Base-by-base conservation (phyloP, 2,888 invertebrate species). In the Acrobasis suavella region DNA sequence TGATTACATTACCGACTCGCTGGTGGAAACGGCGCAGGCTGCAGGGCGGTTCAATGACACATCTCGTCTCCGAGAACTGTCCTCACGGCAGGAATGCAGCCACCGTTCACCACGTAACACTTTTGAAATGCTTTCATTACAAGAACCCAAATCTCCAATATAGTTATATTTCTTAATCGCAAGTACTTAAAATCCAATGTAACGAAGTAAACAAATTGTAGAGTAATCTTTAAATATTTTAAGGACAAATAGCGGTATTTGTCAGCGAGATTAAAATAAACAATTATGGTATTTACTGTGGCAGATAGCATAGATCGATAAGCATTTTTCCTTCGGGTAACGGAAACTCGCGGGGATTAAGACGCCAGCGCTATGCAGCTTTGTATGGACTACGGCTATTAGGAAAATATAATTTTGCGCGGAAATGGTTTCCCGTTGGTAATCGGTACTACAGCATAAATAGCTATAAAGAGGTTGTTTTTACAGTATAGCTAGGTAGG, bases 11-110 rank as follows among this genome's bases (percentile, higher is more conserved):
- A 83, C 77, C 80, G 69, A 76, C 74, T 77, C 80, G 77, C 73
- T 81, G 77, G 76, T 85, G 84, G 85, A 86, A 87, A 80, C 83
- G 73, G 78, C 74, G 79, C 81, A 80, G 78, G 82, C 81, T 72
- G 82, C 81, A 80, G 77, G 80, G 74, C 77, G 78, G 90, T 89
- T 90, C 90, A 88, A 83, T 82, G 89, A 89, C 89, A 85, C 85
- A 76, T 65, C 72, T 76, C 75, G 80, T 76, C 81, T 73, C 74
- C 69, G 75, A 72, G 77, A 77, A 77, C 78, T 78, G 76, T 77
- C 74, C 78, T 76, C 76, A 76, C 74, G 75, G 72, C 72, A 72
- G 86, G 87, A 86, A 87, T 87, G 86, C 84, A 81, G 83, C 73
- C 71, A 80, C 75, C 73, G 79, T 78, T 80, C 79, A 72, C 74